Evolutionary conservation across 1,140 invertebrate species (phyloP).

Genomic region (Drosophila pruinosa): DNA sequence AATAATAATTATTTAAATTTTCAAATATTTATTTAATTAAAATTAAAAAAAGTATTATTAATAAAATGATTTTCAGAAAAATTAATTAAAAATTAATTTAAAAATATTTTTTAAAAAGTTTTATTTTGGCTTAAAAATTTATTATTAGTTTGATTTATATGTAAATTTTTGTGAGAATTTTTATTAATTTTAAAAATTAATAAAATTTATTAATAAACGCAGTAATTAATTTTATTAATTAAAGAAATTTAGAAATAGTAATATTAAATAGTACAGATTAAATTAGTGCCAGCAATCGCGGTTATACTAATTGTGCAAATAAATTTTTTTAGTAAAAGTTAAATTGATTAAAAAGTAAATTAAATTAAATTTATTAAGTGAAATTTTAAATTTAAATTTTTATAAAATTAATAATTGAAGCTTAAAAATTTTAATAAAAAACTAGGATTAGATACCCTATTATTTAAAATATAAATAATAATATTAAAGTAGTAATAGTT

Average conservation of each 20-base stretch:
- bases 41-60: no score
- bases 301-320: constrained; percentile 61
- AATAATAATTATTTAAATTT: constrained; percentile 21
- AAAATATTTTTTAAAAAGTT: constrained; percentile 73
- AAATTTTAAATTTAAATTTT: constrained; percentile 58
- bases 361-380: constrained; percentile 66
- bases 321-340: no score
- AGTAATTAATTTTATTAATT: constrained; percentile 76
- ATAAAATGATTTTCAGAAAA: constrained; percentile 15
- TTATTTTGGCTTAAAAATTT: no score
- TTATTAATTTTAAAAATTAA: constrained; percentile 51
- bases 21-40: no score
- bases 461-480: no score
- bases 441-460: no score
- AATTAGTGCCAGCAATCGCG: constrained; percentile 71
- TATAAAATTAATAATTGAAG: constrained; percentile 30
- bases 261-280: constrained; percentile 59
- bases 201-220: constrained; percentile 33
- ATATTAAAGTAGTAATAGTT: no score
- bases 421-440: constrained; percentile 77
- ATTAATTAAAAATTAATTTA: constrained; percentile 27
- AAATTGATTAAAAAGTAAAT: no score
- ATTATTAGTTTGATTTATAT: no score
- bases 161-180: constrained; percentile 60
- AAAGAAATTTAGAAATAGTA: no score